These are phyloP conservation scores for Thryonomys swinderianus DNA, from an alignment of 2,113 vertebrate species.

Conservation along the genomic window DNA sequence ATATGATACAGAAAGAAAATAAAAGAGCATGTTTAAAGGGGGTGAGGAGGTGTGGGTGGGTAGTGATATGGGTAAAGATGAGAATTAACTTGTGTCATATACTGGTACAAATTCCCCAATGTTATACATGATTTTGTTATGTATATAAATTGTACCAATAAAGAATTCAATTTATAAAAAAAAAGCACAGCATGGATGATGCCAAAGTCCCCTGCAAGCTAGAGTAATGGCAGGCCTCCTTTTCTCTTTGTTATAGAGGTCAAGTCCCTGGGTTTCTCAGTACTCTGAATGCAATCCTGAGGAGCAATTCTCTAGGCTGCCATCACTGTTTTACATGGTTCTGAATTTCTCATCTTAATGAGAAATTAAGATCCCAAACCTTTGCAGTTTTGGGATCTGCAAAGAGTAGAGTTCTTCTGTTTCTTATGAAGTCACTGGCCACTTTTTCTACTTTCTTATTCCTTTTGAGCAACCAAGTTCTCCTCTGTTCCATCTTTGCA, in stretches of 20 bases:
- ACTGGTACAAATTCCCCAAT: no score
- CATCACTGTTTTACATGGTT: neutral
- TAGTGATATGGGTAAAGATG: no score
- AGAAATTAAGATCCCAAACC: neutral
- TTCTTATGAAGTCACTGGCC: neutral
- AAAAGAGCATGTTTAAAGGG: no score
- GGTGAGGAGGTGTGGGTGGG: no score
- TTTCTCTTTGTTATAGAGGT: neutral
- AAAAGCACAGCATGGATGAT: no score
- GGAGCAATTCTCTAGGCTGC: neutral
- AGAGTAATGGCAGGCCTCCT: neutral
- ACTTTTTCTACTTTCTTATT: neutral
- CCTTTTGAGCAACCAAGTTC: neutral
- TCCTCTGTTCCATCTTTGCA: neutral
- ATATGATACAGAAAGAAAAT: no score
- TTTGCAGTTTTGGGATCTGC: neutral
- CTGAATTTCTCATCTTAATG: neutral
- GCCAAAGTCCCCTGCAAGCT: neutral
- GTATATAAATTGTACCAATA: no score
- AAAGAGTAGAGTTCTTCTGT: neutral
- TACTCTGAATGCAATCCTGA: neutral
- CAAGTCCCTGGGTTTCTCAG: neutral
- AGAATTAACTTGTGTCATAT: no score
- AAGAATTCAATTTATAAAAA: no score
- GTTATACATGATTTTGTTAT: no score